A percentile compares a stretch with the other conserved stretches of the same genome.
Evolutionary conservation across 23 tunicate genomes (phyloP).

Genomic region (Aplidium turbinatum): DNA sequence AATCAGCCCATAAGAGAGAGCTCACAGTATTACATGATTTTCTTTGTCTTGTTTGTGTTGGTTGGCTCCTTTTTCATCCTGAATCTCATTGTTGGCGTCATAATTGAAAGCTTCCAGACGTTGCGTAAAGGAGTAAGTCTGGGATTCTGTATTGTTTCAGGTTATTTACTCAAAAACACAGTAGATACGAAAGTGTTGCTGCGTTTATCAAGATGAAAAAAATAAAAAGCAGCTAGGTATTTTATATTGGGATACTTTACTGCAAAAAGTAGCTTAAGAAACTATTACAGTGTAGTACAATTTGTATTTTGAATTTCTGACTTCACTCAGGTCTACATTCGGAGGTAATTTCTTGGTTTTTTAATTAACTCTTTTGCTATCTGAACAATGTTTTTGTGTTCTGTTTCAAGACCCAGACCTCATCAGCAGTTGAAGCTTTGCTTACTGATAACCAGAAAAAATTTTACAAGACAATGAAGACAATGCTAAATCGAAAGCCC

Average conservation of each 20-base stretch:
- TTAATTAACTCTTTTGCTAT: neutral
- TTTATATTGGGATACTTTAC: too few species aligned
- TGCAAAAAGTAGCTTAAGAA: too few species aligned
- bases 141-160: too few species aligned
- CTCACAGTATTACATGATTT: slow-evolving; percentile 57
- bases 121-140: slow-evolving; percentile 67
- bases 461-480: slow-evolving; percentile 95
- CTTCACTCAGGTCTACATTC: too few species aligned
- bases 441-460: slow-evolving; percentile 86
- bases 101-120: slow-evolving; percentile 91
- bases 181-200: too few species aligned
- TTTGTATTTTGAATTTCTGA: too few species aligned
- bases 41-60: slow-evolving; percentile 74
- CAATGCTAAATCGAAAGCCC: slow-evolving; percentile 91
- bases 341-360: too few species aligned
- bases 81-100: slow-evolving; percentile 96
- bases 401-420: slow-evolving; percentile 57
- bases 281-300: too few species aligned
- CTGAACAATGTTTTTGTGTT: neutral
- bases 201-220: too few species aligned
- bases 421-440: slow-evolving; percentile 80
- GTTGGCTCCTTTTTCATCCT: slow-evolving; percentile 93
- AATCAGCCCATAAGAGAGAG: slow-evolving; percentile 70
- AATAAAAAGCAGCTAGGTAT: too few species aligned
- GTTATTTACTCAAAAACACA: too few species aligned